These are phyloP conservation scores for Heliconius charithonia DNA, from an alignment of 2,888 invertebrate genomes.

Conservation along the genomic window DNA sequence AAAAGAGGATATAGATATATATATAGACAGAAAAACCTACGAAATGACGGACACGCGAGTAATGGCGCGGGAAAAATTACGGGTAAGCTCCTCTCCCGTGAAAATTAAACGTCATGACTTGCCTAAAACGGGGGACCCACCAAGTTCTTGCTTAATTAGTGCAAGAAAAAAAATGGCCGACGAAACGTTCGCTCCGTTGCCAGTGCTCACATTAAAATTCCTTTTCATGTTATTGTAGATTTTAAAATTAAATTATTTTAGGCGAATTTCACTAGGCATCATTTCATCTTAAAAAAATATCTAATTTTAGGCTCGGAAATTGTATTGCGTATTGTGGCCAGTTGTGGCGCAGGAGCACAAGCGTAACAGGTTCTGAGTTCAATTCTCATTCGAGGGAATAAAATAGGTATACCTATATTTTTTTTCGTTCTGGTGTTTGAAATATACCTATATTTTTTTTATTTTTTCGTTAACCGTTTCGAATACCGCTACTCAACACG, in stretches of 20 bases:
- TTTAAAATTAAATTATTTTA: slow-evolving; percentile 2
- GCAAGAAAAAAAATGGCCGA: slow-evolving; percentile 32
- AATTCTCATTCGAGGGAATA: no score
- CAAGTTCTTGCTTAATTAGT: slow-evolving; percentile 47
- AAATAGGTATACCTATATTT: no score
- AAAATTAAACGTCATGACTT: slow-evolving; percentile 59
- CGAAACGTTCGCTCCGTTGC: not conserved
- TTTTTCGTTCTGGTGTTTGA: no score
- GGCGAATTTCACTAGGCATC: not conserved
- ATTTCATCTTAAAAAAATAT: not conserved
- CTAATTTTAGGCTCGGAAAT: not conserved
- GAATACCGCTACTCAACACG: no score
- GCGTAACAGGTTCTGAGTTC: no score
- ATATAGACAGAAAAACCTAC: slow-evolving; percentile 63
- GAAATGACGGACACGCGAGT: slow-evolving; percentile 75
- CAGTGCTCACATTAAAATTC: slow-evolving; percentile 18
- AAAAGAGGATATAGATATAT: no score
- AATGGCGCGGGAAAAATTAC: slow-evolving; percentile 74
- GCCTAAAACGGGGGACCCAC: slow-evolving; percentile 38
- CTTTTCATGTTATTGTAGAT: not conserved
- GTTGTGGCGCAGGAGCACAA: no score
- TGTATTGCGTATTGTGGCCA: not conserved
- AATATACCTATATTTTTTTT: no score
- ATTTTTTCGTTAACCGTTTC: no score
- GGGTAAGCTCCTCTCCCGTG: slow-evolving; percentile 53